Base-by-base conservation (phyloP, 1,140 invertebrate genomes). In the Drosophila cardini region DNA sequence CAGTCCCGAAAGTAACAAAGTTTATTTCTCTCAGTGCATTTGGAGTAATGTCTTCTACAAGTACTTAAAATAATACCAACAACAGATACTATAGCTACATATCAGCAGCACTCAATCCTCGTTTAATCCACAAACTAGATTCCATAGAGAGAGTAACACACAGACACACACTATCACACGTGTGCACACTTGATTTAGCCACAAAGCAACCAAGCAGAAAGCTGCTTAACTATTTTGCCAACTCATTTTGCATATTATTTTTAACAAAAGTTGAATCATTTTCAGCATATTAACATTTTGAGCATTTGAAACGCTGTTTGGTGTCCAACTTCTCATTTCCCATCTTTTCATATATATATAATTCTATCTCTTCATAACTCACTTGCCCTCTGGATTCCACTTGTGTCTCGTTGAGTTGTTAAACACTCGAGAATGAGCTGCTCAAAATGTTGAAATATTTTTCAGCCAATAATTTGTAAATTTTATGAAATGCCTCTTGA, bases 171-270 rank as follows among this genome's bases (percentile, higher is more conserved):
- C 18, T 43, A 1, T 21, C 4, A 36, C 52, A 34, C 26, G 45
- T n/a, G 18, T 45, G 38, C 43, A 52, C 45, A 67, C 69, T 73
- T 72, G 30, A 76, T 57, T 65, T 76, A 57, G 61, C 72, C 72
- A 57, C 67, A 71, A 68, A 80, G 64, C 78, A 76, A 43, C 62
- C 76, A 61, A 79, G 76, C 72, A 32, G 77, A 80, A 76, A 80
- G 72, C 78, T 68, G 67, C 76, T 83, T 62, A 83, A 83, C 80
- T 79, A 83, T 83, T 61, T 79, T 83, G 63, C 67, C 76, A 63
- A 65, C 76, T 83, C 62, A 76, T 76, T 83, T 83, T 75, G 65
- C 67, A 83, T 83, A 69, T 83, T 83, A 83, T 82, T 82, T 63
- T 78, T 61, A 71, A 60, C 80, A 79, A 78, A 83, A 77, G 75